A percentile compares a stretch with the other conserved stretches of the same genome.
These are phyloP conservation scores for Cairina moschata DNA, from an alignment of 2,113 vertebrate species.

Conservation along the genomic window DNA sequence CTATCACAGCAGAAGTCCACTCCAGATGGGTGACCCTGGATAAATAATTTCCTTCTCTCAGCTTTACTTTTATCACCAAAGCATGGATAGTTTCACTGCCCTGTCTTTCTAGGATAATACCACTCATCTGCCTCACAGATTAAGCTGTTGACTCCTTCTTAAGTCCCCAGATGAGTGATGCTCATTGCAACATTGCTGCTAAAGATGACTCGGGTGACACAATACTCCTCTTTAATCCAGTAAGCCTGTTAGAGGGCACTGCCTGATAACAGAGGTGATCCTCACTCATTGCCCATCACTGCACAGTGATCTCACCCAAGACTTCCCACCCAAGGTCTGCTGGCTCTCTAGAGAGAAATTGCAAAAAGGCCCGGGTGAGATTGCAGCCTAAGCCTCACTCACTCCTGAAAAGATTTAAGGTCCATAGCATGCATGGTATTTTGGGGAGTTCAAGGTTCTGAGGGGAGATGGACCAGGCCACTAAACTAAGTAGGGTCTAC, in stretches of 20 bases:
- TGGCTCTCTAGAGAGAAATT: not conserved
- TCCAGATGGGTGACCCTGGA: not conserved
- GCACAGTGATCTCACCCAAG: not conserved
- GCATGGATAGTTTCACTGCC: not conserved
- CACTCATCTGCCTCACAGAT: not conserved
- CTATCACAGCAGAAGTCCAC: not conserved
- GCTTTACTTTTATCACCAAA: not conserved
- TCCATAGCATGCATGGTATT: not conserved
- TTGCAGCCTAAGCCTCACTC: not conserved
- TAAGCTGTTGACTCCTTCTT: not conserved
- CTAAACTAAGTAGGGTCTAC: not conserved
- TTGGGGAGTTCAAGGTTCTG: not conserved
- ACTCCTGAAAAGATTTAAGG: not conserved
- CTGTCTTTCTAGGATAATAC: not conserved
- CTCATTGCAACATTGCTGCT: not conserved
- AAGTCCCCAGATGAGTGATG: not conserved
- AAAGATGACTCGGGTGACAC: not conserved
- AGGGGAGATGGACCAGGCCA: not conserved
- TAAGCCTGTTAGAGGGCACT: not conserved
- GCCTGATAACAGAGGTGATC: not conserved
- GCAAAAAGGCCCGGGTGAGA: not conserved
- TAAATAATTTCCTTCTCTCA: not conserved
- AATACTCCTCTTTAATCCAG: not conserved
- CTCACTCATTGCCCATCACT: not conserved
- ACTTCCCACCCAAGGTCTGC: fast-evolving